These are phyloP conservation scores for Mola mola DNA, from an alignment of 2,113 vertebrate species.

Conservation along the genomic window DNA sequence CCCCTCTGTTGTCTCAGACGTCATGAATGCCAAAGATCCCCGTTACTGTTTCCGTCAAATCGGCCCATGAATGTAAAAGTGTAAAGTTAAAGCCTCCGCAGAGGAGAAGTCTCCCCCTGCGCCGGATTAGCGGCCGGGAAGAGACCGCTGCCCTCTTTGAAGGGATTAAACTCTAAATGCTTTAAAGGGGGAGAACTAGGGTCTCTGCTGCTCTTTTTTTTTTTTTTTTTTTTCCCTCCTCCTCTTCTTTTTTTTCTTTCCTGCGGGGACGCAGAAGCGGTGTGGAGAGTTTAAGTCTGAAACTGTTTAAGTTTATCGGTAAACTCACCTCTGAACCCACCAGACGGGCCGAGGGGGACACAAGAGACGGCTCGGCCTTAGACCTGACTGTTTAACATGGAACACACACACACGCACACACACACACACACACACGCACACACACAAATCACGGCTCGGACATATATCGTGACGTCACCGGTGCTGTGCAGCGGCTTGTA, in stretches of 20 bases:
- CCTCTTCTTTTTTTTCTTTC: too few species aligned
- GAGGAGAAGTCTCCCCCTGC: slow-evolving; percentile 68
- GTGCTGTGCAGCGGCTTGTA: too few species aligned
- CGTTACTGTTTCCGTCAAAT: slow-evolving; percentile 80
- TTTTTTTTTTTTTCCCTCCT: too few species aligned
- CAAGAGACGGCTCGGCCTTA: slow-evolving; percentile 44
- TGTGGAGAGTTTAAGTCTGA: slow-evolving; percentile 65
- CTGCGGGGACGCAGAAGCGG: neutral
- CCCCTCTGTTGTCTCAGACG: slow-evolving; percentile 77
- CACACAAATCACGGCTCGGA: too few species aligned
- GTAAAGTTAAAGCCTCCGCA: slow-evolving; percentile 76
- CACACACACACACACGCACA: neutral
- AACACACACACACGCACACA: neutral
- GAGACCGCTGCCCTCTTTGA: slow-evolving; percentile 72
- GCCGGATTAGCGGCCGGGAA: slow-evolving; percentile 73
- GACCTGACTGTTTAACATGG: slow-evolving; percentile 11
- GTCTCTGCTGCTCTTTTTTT: slow-evolving; percentile 70
- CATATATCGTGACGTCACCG: too few species aligned
- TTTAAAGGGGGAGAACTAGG: slow-evolving; percentile 48
- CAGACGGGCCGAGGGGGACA: slow-evolving; percentile 43
- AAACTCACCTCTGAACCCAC: slow-evolving; percentile 76
- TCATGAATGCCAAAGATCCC: slow-evolving; percentile 79
- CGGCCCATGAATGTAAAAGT: slow-evolving; percentile 81
- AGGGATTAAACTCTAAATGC: slow-evolving; percentile 74
- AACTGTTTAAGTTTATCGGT: slow-evolving; percentile 73